Evolutionary conservation across 2,797 vertebrate genomes (phyloP).

Genomic region (Zenarchopterus dispar): DNA sequence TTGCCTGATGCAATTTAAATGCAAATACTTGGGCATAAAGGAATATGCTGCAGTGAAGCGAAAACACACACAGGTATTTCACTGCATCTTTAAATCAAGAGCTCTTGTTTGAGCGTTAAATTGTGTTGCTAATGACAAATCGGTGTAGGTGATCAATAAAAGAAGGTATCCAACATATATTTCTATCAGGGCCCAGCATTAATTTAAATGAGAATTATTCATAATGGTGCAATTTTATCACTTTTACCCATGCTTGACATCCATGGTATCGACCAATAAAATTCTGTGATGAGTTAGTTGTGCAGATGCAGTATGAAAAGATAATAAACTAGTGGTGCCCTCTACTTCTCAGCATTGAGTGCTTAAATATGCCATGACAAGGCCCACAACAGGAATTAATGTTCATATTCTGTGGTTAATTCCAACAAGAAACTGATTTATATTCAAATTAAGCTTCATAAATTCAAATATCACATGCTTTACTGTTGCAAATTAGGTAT

Average conservation of each 20-base stretch:
- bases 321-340: not conserved
- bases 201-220: not conserved
- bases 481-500: too few species aligned
- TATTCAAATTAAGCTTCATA: not conserved
- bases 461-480: too few species aligned
- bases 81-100: conserved; percentile 4
- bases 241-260: too few species aligned
- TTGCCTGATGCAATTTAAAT: conserved; percentile 81
- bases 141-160: conserved; percentile 3
- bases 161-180: not conserved
- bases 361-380: not conserved
- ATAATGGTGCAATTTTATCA: too few species aligned
- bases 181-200: not conserved
- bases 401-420: not conserved
- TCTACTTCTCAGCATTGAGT: not conserved
- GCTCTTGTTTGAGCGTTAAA: conserved; percentile 14
- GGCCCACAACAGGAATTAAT: not conserved
- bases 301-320: not conserved
- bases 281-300: too few species aligned
- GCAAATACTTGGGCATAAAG: conserved; percentile 69
- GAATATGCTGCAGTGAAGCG: conserved; percentile 12
- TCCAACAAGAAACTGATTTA: not conserved
- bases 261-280: too few species aligned
- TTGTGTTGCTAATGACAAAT: conserved; percentile 7
- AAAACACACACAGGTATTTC: conserved; percentile 7